These are phyloP conservation scores for Brachyopa scutellaris DNA, from an alignment of 2,888 invertebrate species.

Conservation along the genomic window DNA sequence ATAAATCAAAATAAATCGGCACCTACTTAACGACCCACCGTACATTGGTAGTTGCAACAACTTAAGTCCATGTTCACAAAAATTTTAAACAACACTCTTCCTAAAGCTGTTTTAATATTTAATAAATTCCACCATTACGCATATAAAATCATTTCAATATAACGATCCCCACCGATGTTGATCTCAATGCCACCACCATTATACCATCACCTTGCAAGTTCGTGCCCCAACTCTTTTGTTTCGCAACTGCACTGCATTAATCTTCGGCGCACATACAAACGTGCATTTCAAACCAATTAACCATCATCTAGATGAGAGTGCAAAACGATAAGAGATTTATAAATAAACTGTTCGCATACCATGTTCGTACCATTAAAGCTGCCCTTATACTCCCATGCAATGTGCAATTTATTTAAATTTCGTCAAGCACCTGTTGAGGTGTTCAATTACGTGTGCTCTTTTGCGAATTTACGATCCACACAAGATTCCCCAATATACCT, in stretches of 20 bases:
- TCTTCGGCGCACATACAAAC: conserved; percentile 9
- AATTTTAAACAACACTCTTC: too few relatives aligned
- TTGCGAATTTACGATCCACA: conserved; percentile 50
- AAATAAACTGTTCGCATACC: conserved; percentile 15
- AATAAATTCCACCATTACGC: too few relatives aligned
- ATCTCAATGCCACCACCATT: too few relatives aligned
- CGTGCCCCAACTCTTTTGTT: conserved; percentile 51
- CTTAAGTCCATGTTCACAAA: too few relatives aligned
- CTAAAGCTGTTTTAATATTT: too few relatives aligned
- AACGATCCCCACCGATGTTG: too few relatives aligned
- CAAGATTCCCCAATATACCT: conserved; percentile 29
- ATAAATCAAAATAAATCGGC: too few relatives aligned
- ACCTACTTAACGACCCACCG: too few relatives aligned
- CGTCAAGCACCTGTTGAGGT: conserved; percentile 59
- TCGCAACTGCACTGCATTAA: neutral
- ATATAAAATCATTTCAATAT: too few relatives aligned
- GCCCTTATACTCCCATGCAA: conserved; percentile 57
- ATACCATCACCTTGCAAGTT: conserved; percentile 53
- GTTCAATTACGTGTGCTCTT: conserved; percentile 50
- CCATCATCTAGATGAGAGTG: conserved; percentile 30
- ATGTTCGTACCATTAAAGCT: conserved; percentile 25
- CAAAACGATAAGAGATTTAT: conserved; percentile 52
- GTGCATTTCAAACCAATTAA: conserved; percentile 8
- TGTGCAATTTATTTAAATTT: conserved; percentile 68
- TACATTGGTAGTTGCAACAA: too few relatives aligned